phyloP scores from a whole-genome alignment of 37 sponge, comb jelly and placozoan genomes.

The Trichoplax adhaerens region DNA sequence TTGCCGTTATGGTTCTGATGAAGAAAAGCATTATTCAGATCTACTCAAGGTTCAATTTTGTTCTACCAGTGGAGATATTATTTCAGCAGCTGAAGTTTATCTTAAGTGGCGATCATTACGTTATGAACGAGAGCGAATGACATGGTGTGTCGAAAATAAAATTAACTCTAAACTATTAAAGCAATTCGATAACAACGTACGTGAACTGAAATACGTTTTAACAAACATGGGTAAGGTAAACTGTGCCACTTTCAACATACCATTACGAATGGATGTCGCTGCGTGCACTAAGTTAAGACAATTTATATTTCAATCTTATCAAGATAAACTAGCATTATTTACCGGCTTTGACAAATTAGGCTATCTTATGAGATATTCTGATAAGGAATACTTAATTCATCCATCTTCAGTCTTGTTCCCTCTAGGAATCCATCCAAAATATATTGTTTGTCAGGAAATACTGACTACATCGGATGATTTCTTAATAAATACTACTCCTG shows the following conservation, averaged over 20 bases:
- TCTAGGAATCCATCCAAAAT: conserved; percentile 18
- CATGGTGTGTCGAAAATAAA: conserved; percentile 47
- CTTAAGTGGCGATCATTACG: conserved; percentile 14
- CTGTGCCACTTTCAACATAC: background rate
- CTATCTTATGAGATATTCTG: conserved; percentile 1
- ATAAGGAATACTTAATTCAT: conserved; percentile 14
- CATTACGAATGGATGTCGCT: conserved; percentile 8
- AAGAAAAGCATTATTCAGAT: conserved; percentile 37
- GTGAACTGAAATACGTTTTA: conserved; percentile 22
- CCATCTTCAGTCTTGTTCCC: conserved; percentile 27
- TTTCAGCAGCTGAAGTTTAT: conserved; percentile 29
- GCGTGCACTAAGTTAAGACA: too few relatives aligned
- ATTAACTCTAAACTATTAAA: conserved; percentile 53
- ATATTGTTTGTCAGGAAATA: conserved; percentile 38
- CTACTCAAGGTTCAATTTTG: conserved; percentile 29
- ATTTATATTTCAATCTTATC: conserved; percentile 20
- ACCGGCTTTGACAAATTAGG: conserved; percentile 38
- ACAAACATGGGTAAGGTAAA: background rate
- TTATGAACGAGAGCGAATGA: conserved; percentile 12
- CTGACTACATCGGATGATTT: conserved; percentile 43
- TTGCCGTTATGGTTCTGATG: conserved; percentile 37
- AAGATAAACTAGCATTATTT: conserved; percentile 20
- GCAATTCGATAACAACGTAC: conserved; percentile 30
- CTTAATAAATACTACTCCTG: conserved; percentile 31
- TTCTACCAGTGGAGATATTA: conserved; percentile 29